These are phyloP conservation scores for Acanthaster planci DNA, from an alignment of 35 echinoderm and acorn worm species.

Conservation along the genomic window DNA sequence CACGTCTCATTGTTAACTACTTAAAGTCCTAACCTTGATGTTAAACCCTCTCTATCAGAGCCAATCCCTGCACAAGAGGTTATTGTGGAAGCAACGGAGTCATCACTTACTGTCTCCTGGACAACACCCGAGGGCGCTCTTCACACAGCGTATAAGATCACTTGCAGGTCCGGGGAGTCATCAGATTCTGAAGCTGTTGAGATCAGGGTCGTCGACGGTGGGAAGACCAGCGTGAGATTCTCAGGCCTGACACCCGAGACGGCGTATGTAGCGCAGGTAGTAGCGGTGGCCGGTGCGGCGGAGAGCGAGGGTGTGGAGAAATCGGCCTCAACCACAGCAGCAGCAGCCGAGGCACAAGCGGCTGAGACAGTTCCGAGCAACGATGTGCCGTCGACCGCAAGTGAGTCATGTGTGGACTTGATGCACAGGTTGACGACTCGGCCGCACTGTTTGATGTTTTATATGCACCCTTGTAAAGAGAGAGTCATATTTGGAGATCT, in stretches of 20 bases:
- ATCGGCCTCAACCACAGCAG: conserved; percentile 37
- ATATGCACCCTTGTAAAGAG: too few relatives aligned
- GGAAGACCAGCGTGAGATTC: conserved; percentile 41
- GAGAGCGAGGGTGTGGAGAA: conserved; percentile 55
- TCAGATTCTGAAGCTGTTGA: conserved; percentile 5
- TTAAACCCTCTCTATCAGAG: conserved; percentile 1
- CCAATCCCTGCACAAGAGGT: conserved; percentile 13
- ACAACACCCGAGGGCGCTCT: conserved; percentile 28
- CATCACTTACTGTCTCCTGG: conserved; percentile 13
- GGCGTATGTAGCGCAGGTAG: conserved; percentile 50
- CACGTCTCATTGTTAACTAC: background rate
- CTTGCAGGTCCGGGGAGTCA: background rate
- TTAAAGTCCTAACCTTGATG: background rate
- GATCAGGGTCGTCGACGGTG: conserved; percentile 33
- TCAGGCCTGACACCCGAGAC: conserved; percentile 41
- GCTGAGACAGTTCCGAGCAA: too few relatives aligned
- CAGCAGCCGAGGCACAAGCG: conserved; percentile 38
- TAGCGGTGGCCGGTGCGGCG: conserved; percentile 38
- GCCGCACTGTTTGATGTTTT: too few relatives aligned
- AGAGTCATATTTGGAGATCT: too few relatives aligned
- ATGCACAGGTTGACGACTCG: too few relatives aligned
- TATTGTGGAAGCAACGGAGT: conserved; percentile 9
- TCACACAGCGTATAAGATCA: background rate
- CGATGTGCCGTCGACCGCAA: too few relatives aligned
- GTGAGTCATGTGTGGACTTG: too few relatives aligned